These are phyloP conservation scores for Coranthus polyacanthus DNA, from an alignment of 2,797 vertebrate species.

Conservation along the genomic window DNA sequence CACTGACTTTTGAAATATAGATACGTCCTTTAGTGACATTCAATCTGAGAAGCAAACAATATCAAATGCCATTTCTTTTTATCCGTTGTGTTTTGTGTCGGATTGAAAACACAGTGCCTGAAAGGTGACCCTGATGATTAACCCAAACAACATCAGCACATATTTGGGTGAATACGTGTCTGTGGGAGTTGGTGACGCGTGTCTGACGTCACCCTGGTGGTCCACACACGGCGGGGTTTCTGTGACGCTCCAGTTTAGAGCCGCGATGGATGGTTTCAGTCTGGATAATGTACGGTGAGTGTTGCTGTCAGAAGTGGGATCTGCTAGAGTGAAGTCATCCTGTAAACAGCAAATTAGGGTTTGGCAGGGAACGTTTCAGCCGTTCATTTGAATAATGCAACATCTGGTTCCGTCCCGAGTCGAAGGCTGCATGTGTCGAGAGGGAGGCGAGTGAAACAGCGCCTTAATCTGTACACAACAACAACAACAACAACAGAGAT, in stretches of 20 bases:
- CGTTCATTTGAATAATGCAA: constrained; percentile 54
- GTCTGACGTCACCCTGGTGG: constrained; percentile 13
- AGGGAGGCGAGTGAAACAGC: constrained; percentile 1
- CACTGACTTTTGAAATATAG: constrained; percentile 9
- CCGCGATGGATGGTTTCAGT: constrained; percentile 43
- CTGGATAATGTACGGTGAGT: constrained; percentile 42
- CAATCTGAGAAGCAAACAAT: constrained; percentile 40
- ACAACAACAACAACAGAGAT: too few species aligned
- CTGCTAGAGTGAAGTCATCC: constrained; percentile 64
- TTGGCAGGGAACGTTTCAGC: constrained; percentile 46
- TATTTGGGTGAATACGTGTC: not conserved
- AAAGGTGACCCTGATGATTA: constrained; percentile 16
- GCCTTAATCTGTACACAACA: constrained; percentile 45
- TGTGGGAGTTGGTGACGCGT: not conserved
- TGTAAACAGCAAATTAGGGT: constrained; percentile 66
- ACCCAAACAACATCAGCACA: constrained; percentile 5
- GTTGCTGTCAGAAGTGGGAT: constrained; percentile 56
- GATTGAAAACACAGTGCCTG: constrained; percentile 3
- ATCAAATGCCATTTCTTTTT: constrained; percentile 44
- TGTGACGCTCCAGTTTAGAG: not conserved
- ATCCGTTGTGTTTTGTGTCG: constrained; percentile 16
- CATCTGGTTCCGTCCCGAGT: constrained; percentile 68
- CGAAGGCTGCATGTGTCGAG: constrained; percentile 25
- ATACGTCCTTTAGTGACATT: constrained; percentile 50
- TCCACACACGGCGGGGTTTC: not conserved